Base-by-base conservation (phyloP, 2,113 vertebrate species). In the Brachyhypopomus gauderio region DNA sequence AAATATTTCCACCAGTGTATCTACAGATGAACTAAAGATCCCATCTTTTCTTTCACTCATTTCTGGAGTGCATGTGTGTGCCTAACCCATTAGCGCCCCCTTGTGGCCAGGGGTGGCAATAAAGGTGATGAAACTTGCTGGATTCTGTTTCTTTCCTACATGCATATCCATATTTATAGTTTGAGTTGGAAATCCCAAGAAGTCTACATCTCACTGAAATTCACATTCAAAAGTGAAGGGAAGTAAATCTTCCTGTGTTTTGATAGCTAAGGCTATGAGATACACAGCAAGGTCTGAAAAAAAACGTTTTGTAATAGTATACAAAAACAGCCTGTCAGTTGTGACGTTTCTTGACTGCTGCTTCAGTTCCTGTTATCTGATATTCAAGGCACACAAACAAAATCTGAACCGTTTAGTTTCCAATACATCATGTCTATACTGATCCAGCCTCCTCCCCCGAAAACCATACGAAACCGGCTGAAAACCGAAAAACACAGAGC, bases 301-400 rank as follows among this genome's bases (percentile, higher is more conserved):
- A 30, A 30, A 30, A 7, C 7, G 0, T 14, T 64, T 30, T 77
- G 16, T 30, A 16, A 64, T 52, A 52, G 14, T 52, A 14, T 14
- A 52, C 45, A 52, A 52, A 11, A 12, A 52, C 23, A 11, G 6
- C 25, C 25, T 64, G 27, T 52, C 41, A n/a, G 63, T 5, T 27
- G 23, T 5, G 14, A 9, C 2, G 11, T 30, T 30, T 55, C 20
- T 20, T 66, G 41, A 77, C 62, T 52, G 17, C 36, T 34, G 30
- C 8, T 22, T 23, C 34, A 30, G 19, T 45, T 77, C 62, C 2
- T 34, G 63, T 78, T 56, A 67, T 78, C 25, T 67, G 23, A 67
- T 69, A 58, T 38, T 55, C 36, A 36, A 36, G 30, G 64, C 27
- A 36, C 64, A 17, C 30, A 52, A 11, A 52, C 45, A 52, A 1